Evolutionary conservation across 2,797 vertebrate genomes (phyloP).

Genomic region (Macrochelys suwanniensis): DNA sequence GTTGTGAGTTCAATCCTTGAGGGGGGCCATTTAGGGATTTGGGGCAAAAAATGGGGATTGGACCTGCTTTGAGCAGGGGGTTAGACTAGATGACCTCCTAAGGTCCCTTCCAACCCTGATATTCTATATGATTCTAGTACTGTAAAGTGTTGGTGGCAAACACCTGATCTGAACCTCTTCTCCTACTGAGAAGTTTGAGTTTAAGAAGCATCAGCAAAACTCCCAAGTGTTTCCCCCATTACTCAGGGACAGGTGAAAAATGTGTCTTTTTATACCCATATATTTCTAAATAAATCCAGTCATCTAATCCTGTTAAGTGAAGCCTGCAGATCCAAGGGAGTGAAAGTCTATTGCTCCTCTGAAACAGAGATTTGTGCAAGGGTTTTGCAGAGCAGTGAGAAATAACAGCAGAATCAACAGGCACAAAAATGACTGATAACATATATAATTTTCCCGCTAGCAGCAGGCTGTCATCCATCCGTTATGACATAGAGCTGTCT

Average conservation of each 20-base stretch:
- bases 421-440: neutral
- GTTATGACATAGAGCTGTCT: neutral
- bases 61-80: too few relatives aligned
- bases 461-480: neutral
- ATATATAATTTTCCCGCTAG: neutral
- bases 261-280: slow-evolving; percentile 67
- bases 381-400: slow-evolving; percentile 21
- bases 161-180: neutral
- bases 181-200: neutral
- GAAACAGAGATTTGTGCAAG: slow-evolving; percentile 1
- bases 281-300: slow-evolving; percentile 62
- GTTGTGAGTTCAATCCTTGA: too few relatives aligned
- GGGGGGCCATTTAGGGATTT: too few relatives aligned
- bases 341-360: slow-evolving; percentile 28
- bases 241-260: neutral
- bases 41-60: too few relatives aligned
- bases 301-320: slow-evolving; percentile 60
- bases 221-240: slow-evolving; percentile 23
- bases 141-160: neutral
- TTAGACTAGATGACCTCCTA: too few relatives aligned
- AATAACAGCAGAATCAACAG: slow-evolving; percentile 19
- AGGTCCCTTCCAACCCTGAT: too few relatives aligned
- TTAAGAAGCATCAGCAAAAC: neutral
- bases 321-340: slow-evolving; percentile 55
- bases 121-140: too few relatives aligned